Conservation (phyloP, 2,888 invertebrate species). For the Clostera curtula region DNA sequence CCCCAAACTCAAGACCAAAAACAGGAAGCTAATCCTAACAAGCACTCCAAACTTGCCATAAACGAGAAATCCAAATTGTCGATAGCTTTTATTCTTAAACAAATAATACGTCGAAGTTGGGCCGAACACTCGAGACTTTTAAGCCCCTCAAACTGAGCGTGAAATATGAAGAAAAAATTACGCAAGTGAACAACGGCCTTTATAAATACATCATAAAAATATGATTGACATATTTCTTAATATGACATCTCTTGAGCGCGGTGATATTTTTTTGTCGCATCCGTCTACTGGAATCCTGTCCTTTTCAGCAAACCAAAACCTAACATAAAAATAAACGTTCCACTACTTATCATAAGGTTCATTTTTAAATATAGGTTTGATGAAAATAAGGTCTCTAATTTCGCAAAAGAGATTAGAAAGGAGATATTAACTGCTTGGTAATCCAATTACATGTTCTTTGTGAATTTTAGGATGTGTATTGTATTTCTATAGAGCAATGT, state of each 20-base stretch:
- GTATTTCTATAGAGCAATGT: slow-evolving; percentile 68
- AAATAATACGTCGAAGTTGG: slow-evolving; percentile 35
- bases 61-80: slow-evolving; percentile 37
- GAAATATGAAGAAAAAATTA: slow-evolving; percentile 63
- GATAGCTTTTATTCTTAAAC: slow-evolving; percentile 22
- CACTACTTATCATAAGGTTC: neutral
- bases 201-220: slow-evolving; percentile 70
- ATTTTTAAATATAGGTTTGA: slow-evolving; percentile 5
- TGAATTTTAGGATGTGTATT: slow-evolving; percentile 70
- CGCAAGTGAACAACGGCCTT: slow-evolving; percentile 64
- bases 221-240: slow-evolving; percentile 75
- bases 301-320: slow-evolving; percentile 10
- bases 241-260: slow-evolving; percentile 70
- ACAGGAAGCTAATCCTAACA: slow-evolving; percentile 51
- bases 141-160: slow-evolving; percentile 59
- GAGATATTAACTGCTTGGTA: slow-evolving; percentile 68
- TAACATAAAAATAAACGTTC: neutral
- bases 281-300: slow-evolving; percentile 32
- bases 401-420: slow-evolving; percentile 46
- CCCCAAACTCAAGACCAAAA: slow-evolving; percentile 25
- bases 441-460: slow-evolving; percentile 72
- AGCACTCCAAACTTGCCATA: slow-evolving; percentile 38
- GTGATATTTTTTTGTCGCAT: slow-evolving; percentile 73
- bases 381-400: slow-evolving; percentile 29
- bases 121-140: slow-evolving; percentile 35